These are phyloP conservation scores for Tachystola acroxantha DNA, from an alignment of 2,888 invertebrate species.

Conservation along the genomic window DNA sequence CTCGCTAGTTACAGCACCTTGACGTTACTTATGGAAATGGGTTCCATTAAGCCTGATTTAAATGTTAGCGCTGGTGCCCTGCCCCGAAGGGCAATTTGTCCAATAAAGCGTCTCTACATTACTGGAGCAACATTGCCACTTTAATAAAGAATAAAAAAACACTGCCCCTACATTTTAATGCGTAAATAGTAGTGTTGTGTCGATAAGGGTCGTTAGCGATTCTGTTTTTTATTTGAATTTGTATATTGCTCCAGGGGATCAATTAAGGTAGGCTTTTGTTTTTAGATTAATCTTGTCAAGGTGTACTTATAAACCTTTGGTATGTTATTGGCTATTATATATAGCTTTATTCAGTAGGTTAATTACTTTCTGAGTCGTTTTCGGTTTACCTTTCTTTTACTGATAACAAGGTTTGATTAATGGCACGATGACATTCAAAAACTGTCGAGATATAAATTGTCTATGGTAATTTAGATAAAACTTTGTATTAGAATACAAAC, in stretches of 20 bases:
- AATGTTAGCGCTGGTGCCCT: conserved; percentile 61
- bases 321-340: too few relatives aligned
- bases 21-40: conserved; percentile 60
- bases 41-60: conserved; percentile 66
- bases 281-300: too few relatives aligned
- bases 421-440: too few relatives aligned
- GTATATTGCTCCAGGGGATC: conserved; percentile 21
- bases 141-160: too few relatives aligned
- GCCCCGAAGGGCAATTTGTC: conserved; percentile 53
- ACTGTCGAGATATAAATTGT: too few relatives aligned
- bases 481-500: too few relatives aligned
- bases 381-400: too few relatives aligned
- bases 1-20: conserved; percentile 20
- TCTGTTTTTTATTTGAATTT: conserved; percentile 30
- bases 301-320: too few relatives aligned
- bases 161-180: conserved; percentile 30
- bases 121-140: conserved; percentile 12
- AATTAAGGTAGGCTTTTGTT: conserved; percentile 15
- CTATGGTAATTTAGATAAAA: too few relatives aligned
- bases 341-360: too few relatives aligned
- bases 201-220: conserved; percentile 56
- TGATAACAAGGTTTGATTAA: too few relatives aligned
- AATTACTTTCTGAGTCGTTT: too few relatives aligned
- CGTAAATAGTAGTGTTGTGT: conserved; percentile 38
- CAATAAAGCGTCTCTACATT: conserved; percentile 43